Evolutionary conservation across 2,113 vertebrate species (phyloP).

Genomic region (Sinosuthora webbiana): DNA sequence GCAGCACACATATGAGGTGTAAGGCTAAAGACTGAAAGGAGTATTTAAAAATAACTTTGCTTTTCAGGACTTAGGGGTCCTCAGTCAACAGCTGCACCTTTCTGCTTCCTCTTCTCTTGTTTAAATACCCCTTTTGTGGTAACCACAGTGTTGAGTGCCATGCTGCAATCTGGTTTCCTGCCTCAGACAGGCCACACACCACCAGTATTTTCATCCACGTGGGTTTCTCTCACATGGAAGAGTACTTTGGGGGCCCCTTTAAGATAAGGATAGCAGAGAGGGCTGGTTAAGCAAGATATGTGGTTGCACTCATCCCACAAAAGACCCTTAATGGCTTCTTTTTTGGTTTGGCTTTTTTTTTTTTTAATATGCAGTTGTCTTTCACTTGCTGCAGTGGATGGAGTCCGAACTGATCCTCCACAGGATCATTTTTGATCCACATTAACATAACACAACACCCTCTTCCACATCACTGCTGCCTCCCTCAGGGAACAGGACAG

Average conservation of each 20-base stretch:
- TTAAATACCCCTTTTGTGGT: neutral
- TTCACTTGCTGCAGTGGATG: neutral
- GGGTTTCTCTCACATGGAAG: neutral
- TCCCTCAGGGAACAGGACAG: neutral
- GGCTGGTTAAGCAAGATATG: neutral
- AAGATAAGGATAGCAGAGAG: neutral
- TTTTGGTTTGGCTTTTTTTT: neutral
- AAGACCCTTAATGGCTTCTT: neutral
- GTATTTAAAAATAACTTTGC: neutral
- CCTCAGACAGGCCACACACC: neutral
- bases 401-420: neutral
- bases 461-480: neutral
- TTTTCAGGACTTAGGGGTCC: neutral
- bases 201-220: neutral
- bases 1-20: neutral
- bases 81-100: neutral
- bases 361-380: neutral
- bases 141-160: neutral
- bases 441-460: accelerated
- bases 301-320: neutral
- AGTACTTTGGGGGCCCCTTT: neutral
- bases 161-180: neutral
- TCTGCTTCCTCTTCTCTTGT: neutral
- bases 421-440: neutral
- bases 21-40: neutral